A percentile compares a stretch with the other conserved stretches of the same genome.
phyloP scores from a whole-genome alignment of 1,140 invertebrate genomes.

The Drosophila arizonae region DNA sequence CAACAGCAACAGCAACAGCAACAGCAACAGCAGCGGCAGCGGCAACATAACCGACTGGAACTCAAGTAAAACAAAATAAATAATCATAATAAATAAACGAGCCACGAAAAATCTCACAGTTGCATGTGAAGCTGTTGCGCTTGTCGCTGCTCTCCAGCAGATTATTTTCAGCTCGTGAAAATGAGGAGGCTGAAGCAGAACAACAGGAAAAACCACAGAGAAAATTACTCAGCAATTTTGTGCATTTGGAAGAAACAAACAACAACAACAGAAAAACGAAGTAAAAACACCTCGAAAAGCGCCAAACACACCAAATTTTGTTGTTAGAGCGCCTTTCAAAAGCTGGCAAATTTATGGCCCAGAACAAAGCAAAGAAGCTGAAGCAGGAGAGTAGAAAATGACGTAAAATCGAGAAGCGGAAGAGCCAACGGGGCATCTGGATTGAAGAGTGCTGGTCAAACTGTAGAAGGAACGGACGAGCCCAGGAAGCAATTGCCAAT shows the following conservation, averaged over 20 bases:
- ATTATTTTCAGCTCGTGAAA: slow-evolving; percentile 22
- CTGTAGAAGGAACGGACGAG: neutral
- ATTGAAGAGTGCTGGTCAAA: neutral
- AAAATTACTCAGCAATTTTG: slow-evolving; percentile 44
- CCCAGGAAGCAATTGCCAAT: too few species aligned
- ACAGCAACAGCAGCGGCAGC: slow-evolving; percentile 50
- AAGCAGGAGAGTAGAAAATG: neutral
- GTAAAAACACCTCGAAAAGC: slow-evolving; percentile 32
- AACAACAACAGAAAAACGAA: neutral
- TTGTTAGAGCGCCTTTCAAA: slow-evolving; percentile 3
- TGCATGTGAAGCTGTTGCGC: slow-evolving; percentile 58
- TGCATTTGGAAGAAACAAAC: neutral
- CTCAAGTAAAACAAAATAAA: slow-evolving; percentile 73
- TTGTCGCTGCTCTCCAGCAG: slow-evolving; percentile 2
- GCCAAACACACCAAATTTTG: slow-evolving; percentile 9
- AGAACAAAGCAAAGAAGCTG: neutral
- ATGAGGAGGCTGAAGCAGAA: slow-evolving; percentile 4
- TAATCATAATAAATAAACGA: slow-evolving; percentile 81
- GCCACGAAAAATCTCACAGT: slow-evolving; percentile 75
- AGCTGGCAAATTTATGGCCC: slow-evolving; percentile 21
- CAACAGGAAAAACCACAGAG: slow-evolving; percentile 8
- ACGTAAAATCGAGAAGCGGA: neutral
- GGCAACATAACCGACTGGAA: slow-evolving; percentile 47
- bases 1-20: slow-evolving; percentile 5
- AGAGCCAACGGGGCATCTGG: neutral